Conservation (phyloP, 1,140 invertebrate species). For the Pomacea maculata region DNA sequence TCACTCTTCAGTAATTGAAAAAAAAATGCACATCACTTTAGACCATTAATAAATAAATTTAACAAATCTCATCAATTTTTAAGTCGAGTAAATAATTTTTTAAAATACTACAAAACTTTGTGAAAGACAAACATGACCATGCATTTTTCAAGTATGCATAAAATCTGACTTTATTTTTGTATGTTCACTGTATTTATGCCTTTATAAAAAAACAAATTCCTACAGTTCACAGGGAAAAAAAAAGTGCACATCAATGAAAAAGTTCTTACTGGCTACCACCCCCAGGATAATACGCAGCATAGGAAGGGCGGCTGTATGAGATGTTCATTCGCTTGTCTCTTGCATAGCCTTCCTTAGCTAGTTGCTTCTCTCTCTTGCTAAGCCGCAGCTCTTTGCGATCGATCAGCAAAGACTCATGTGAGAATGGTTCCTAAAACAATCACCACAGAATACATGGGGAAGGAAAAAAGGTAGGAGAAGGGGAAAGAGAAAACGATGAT, state of each 20-base stretch:
- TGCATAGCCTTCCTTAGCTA: constrained; percentile 91
- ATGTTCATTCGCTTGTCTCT: constrained; percentile 88
- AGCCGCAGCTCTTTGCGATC: constrained; percentile 96
- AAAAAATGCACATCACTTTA: no score
- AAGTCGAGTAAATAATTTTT: no score
- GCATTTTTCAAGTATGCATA: no score
- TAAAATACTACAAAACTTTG: no score
- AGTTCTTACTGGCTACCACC: constrained; percentile 14
- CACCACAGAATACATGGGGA: constrained; percentile 4
- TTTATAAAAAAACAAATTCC: no score
- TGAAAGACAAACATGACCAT: no score
- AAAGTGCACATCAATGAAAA: background rate
- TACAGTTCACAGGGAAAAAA: background rate
- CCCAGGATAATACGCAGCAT: constrained; percentile 66
- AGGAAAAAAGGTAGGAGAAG: background rate
- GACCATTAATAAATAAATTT: no score
- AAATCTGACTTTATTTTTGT: no score
- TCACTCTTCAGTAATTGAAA: no score
- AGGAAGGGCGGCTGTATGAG: constrained; percentile 68
- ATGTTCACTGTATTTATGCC: no score
- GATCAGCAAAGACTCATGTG: constrained; percentile 94
- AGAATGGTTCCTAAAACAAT: constrained; percentile 81
- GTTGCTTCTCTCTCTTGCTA: constrained; percentile 91
- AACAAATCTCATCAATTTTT: no score
- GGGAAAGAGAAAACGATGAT: background rate